Evolutionary conservation across 1,140 invertebrate species (phyloP), one percentile per base, ranked within the genome.

Genomic region (Drosophila tristis): DNA sequence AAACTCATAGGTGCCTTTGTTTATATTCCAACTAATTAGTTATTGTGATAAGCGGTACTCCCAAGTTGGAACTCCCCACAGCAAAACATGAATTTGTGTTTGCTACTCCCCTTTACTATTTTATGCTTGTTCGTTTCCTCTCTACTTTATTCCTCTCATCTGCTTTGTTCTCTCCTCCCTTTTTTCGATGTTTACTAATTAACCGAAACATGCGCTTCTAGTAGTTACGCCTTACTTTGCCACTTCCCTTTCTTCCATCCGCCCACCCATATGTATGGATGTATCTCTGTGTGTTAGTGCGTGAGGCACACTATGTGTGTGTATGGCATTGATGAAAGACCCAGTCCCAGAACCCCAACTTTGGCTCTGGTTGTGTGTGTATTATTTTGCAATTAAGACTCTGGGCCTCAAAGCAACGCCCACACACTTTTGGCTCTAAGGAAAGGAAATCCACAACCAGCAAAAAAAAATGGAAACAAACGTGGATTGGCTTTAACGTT

Each of bases 301-400:
- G 9, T 23, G 16, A 20, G 44, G 11, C 6, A 3, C 23, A n/a
- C 29, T 61, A 43, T 23, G 39, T 49, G 60, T 65, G 58, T 78
- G 47, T 61, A 48, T 78, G 75, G 84, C 82, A 87, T 89, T 87
- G 84, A 87, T 89, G 66, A 87, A 87, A 89, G 75, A 78, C 62
- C 78, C 49, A 53, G 35, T n/a, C 15, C 66, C 54, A 51, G 49
- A 29, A 20, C 48, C 48, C 29, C 26, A 44, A 48, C 54, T 58
- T 15, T 29, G 43, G 39, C 76, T 35, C 13, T 13, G 51, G 26
- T 35, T 42, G 44, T 59, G 49, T 72, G 76, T 85, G 68, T 85
- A 85, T 85, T 85, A 85, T 85, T 85, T 85, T 80, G 81, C 80
- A 85, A 87, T 87, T 87, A 89, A 71, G 74, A 84, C 80, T 73